Evolutionary conservation across 2,797 vertebrate genomes (phyloP).

Genomic region (Semotilus atromaculatus): DNA sequence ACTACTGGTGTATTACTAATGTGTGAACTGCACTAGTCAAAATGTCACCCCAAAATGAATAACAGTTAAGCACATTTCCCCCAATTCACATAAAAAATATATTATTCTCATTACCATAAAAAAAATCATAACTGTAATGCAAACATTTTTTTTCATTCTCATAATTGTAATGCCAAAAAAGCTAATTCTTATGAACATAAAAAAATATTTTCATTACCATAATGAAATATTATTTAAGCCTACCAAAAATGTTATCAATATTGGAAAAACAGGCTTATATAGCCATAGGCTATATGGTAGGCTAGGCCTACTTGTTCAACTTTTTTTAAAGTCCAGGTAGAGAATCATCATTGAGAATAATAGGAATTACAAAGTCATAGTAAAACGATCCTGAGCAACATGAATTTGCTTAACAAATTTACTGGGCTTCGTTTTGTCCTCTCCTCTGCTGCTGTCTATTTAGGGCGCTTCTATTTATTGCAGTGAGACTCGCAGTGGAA

Average conservation of each 20-base stretch:
- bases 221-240: neutral
- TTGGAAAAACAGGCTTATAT: neutral
- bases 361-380: neutral
- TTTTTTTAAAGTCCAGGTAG: neutral
- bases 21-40: neutral
- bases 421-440: slow-evolving; percentile 49
- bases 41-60: neutral
- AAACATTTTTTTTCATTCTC: neutral
- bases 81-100: neutral
- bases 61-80: neutral
- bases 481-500: slow-evolving; percentile 68
- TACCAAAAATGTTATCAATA: neutral
- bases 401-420: slow-evolving; percentile 31
- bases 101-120: neutral
- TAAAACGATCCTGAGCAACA: neutral
- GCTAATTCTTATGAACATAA: neutral
- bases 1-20: neutral
- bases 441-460: slow-evolving; percentile 73
- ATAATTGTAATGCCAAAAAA: neutral
- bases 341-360: neutral
- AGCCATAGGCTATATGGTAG: neutral
- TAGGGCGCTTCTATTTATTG: slow-evolving; percentile 83
- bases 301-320: neutral
- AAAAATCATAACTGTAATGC: neutral
- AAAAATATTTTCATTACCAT: neutral